A percentile compares a stretch with the other conserved stretches of the same genome.
These are phyloP conservation scores for Clivina fossor DNA, from an alignment of 2,888 invertebrate genomes.

Conservation along the genomic window DNA sequence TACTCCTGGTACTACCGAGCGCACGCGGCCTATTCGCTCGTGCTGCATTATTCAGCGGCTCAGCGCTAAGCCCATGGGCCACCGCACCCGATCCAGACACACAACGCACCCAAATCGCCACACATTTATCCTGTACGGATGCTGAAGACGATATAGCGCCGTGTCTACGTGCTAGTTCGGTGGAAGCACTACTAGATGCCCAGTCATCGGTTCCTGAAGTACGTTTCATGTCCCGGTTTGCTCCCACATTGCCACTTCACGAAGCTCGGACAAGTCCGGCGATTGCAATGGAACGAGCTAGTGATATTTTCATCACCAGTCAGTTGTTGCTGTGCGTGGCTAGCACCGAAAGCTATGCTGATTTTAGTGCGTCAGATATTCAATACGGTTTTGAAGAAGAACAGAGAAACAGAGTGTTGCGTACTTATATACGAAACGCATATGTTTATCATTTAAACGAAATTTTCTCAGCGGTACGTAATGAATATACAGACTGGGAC, in stretches of 20 bases:
- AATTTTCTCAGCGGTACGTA: constrained; percentile 81
- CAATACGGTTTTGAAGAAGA: constrained; percentile 74
- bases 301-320: constrained; percentile 69
- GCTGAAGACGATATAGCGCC: constrained; percentile 60
- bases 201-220: constrained; percentile 47
- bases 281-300: constrained; percentile 66
- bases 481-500: constrained; percentile 93
- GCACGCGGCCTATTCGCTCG: constrained; percentile 74
- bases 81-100: constrained; percentile 70
- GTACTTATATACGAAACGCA: constrained; percentile 83
- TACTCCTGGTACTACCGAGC: constrained; percentile 78
- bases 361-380: constrained; percentile 73
- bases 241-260: constrained; percentile 70
- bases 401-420: constrained; percentile 71
- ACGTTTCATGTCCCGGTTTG: constrained; percentile 72
- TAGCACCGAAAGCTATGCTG: constrained; percentile 74
- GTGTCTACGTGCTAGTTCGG: constrained; percentile 67
- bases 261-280: constrained; percentile 59
- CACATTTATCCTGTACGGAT: background rate
- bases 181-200: constrained; percentile 65
- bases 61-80: constrained; percentile 76
- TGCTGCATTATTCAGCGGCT: constrained; percentile 74
- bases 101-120: constrained; percentile 46
- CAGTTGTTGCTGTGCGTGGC: constrained; percentile 74
- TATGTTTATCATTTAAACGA: constrained; percentile 88